Evolutionary conservation across 1,140 invertebrate species (phyloP).

Genomic region (Venustaconcha ellipsiformis): DNA sequence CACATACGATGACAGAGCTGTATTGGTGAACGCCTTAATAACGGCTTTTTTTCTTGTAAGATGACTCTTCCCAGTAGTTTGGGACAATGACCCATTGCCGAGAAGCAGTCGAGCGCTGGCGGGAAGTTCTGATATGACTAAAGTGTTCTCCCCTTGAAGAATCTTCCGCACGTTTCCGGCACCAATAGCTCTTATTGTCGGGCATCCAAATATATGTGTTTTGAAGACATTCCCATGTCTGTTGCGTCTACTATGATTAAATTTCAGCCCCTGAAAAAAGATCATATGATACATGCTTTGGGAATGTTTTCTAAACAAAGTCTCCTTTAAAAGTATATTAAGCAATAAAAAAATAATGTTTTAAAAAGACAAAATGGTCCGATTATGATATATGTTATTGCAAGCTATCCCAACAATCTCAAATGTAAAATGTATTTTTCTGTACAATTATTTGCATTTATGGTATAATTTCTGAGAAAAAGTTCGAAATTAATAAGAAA

Average conservation of each 20-base stretch:
- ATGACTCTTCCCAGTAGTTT: constrained; percentile 44
- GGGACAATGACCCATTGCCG: constrained; percentile 44
- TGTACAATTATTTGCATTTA: too few relatives aligned
- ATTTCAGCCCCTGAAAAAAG: constrained; percentile 45
- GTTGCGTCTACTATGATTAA: constrained; percentile 40
- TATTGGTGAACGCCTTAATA: constrained; percentile 49
- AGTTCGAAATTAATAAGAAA: too few relatives aligned
- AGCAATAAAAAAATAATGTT: not conserved
- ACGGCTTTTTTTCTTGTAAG: constrained; percentile 42
- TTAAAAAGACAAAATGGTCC: not conserved
- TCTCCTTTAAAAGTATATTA: not conserved
- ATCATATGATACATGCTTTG: not conserved
- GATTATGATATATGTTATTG: not conserved
- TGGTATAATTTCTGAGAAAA: too few relatives aligned
- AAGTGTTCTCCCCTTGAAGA: constrained; percentile 48
- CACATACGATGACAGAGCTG: constrained; percentile 47
- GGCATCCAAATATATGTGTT: constrained; percentile 57
- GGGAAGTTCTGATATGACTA: constrained; percentile 58
- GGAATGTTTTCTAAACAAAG: too few relatives aligned
- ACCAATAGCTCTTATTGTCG: constrained; percentile 57
- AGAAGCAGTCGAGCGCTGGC: constrained; percentile 46
- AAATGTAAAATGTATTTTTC: not conserved
- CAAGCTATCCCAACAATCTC: not conserved
- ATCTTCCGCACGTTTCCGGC: constrained; percentile 51
- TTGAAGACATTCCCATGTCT: constrained; percentile 58